Evolutionary conservation across 2,797 vertebrate species (phyloP), one percentile per base, ranked within the genome.

Genomic region (Hoplostethus mediterraneus): DNA sequence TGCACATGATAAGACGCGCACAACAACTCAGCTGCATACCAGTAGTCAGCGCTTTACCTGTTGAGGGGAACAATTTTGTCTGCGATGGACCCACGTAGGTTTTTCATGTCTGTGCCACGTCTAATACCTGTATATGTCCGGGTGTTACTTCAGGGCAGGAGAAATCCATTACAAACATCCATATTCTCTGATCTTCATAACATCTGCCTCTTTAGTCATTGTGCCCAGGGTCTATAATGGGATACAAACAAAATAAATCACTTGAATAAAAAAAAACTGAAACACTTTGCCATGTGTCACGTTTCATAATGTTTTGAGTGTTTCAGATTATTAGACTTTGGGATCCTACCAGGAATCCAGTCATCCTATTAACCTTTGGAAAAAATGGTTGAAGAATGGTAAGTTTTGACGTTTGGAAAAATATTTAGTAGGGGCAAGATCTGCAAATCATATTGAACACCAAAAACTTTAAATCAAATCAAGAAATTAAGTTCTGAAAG

Each of bases 181-280:
- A 59, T 38, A n/a, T 44, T 79, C 25, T 56, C 21, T 16, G 21
- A 57, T 63, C 48, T 64, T 38, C 3, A 10, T 33, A 25, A 10
- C 28, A 30, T 59, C 54, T 75, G 63, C 64, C 62, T 72, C 54
- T 51, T 31, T 12, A 21, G 55, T 73, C 31, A 4, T 55, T 63
- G 63, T 70, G 67, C 75, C 42, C 67, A 47, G 7, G 33, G 48
- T 67, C 73, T 25, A 21, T 63, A 72, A 54, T 65, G 64, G 33
- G 38, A 65, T 45, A 79, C 54, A 57, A 77, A 72, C 52, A 59
- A 80, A 87, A 84, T 87, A 84, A 79, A 84, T 60, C 5, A 38
- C 63, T 62, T 71, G 45, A 78, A 73, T 45, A 33, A 71, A 73
- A 70, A 12, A 62, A 60, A 63, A 21, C 5, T 57, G 40, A 55